phyloP scores from a whole-genome alignment of 2,797 vertebrate species.

The Eulemur mongoz region DNA sequence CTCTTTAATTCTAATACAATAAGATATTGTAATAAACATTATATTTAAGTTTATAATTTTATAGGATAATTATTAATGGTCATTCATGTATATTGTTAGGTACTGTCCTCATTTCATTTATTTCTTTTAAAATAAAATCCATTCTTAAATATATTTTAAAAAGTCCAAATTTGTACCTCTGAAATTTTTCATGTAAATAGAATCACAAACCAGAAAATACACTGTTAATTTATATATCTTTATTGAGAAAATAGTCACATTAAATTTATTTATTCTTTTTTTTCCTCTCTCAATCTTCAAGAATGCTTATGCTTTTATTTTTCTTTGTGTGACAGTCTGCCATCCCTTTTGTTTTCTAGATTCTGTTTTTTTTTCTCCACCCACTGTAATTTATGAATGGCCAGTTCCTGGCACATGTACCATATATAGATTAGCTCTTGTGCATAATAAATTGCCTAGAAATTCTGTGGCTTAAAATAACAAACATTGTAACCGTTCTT shows the following conservation, averaged over 20 bases:
- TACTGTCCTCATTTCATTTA: not conserved
- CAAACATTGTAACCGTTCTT: not conserved
- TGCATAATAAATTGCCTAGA: conserved; percentile 20
- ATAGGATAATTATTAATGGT: not conserved
- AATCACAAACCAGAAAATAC: not conserved
- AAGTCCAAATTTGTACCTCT: not conserved
- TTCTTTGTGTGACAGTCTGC: not conserved
- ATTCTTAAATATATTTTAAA: not conserved
- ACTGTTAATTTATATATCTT: not conserved
- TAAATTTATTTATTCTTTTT: not conserved
- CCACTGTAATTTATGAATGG: conserved; percentile 3
- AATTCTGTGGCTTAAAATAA: conserved; percentile 23
- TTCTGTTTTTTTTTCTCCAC: not conserved
- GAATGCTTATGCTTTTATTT: not conserved
- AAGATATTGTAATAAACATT: not conserved
- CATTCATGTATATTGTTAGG: not conserved
- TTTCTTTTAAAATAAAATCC: not conserved
- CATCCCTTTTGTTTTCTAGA: not conserved
- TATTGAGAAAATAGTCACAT: not conserved
- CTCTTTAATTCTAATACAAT: not conserved
- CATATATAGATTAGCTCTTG: conserved; percentile 20
- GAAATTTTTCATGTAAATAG: not conserved
- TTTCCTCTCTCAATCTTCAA: conserved; percentile 10
- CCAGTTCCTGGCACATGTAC: not conserved
- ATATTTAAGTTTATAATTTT: conserved; percentile 23